A percentile compares a stretch with the other conserved stretches of the same genome.
phyloP scores from a whole-genome alignment of 2,888 invertebrate species.

The Mylabris sibirica region DNA sequence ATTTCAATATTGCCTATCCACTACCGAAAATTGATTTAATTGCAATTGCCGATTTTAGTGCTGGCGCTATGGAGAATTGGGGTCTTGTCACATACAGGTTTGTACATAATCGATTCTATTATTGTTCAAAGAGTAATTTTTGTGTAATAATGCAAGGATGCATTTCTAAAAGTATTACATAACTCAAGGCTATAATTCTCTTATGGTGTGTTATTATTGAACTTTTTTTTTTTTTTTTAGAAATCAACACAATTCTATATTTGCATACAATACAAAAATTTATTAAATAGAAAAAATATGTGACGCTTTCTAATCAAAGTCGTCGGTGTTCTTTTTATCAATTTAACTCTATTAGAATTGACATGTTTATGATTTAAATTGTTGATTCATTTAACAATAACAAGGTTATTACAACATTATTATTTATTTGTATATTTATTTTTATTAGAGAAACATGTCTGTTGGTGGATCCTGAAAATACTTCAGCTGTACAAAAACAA shows the following conservation, averaged over 20 bases:
- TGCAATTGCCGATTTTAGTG: slow-evolving; percentile 94
- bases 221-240: too few species aligned
- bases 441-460: slow-evolving; percentile 81
- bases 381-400: slow-evolving; percentile 7
- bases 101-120: slow-evolving; percentile 19
- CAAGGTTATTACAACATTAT: background rate
- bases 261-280: background rate
- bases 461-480: slow-evolving; percentile 88
- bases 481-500: slow-evolving; percentile 84
- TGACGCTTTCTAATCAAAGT: background rate
- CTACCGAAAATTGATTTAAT: slow-evolving; percentile 96
- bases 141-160: background rate
- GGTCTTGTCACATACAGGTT: slow-evolving; percentile 84
- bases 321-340: background rate
- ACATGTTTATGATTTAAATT: background rate
- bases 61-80: slow-evolving; percentile 99
- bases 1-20: slow-evolving; percentile 94
- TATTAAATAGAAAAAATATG: background rate
- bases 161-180: background rate
- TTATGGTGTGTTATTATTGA: background rate
- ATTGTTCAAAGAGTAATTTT: background rate
- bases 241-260: background rate
- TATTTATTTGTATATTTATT: slow-evolving; percentile 26
- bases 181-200: background rate
- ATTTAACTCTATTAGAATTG: background rate